phyloP scores from a whole-genome alignment of 2,797 vertebrate genomes.

The Gobio occitaniae region DNA sequence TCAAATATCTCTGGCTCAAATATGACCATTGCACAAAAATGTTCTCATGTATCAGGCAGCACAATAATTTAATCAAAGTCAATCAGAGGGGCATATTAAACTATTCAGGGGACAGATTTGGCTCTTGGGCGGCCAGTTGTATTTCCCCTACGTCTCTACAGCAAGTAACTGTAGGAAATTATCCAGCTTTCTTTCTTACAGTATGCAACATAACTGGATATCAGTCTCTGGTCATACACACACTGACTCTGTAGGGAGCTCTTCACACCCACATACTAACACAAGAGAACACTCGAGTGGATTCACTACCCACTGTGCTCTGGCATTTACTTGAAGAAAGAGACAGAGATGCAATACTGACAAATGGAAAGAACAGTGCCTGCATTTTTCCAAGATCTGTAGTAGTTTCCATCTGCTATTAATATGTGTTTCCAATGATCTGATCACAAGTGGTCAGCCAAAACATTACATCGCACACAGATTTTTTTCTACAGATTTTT shows the following conservation, averaged over 20 bases:
- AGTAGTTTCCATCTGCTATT: background rate
- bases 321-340: constrained; percentile 1
- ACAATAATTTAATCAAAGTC: background rate
- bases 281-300: background rate
- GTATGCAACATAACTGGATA: background rate
- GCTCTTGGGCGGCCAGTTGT: background rate
- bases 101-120: background rate
- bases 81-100: background rate
- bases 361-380: background rate
- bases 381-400: background rate
- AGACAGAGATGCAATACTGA: background rate
- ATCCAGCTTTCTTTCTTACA: background rate
- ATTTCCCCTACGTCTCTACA: background rate
- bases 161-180: background rate
- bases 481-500: no score
- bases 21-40: background rate
- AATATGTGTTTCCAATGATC: no score
- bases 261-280: background rate
- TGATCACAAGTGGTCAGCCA: no score
- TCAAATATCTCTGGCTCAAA: background rate
- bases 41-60: background rate
- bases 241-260: background rate
- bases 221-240: background rate
- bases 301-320: background rate
- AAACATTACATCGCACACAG: no score